phyloP scores from a whole-genome alignment of 2,797 vertebrate genomes.

The Tauraco hartlaubi region DNA sequence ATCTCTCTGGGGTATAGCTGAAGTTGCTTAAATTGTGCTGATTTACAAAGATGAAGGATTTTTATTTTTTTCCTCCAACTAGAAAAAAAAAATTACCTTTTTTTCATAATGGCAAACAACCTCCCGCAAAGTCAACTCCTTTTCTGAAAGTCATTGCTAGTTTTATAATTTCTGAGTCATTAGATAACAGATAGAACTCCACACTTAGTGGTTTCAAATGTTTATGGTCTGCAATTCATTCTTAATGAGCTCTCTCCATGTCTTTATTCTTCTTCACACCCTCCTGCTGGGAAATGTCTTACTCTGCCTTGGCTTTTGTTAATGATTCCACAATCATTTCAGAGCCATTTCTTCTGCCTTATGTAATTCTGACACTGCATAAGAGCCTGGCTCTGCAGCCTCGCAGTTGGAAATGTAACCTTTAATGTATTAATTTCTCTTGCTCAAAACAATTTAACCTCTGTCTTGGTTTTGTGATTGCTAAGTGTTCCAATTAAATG shows the following conservation, averaged over 20 bases:
- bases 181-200: slow-evolving; percentile 89
- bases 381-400: slow-evolving; percentile 84
- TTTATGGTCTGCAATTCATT: slow-evolving; percentile 92
- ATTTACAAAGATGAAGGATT: slow-evolving; percentile 79
- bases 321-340: slow-evolving; percentile 88
- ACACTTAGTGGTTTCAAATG: slow-evolving; percentile 89
- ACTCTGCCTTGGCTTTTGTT: slow-evolving; percentile 87
- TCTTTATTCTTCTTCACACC: slow-evolving; percentile 86
- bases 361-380: slow-evolving; percentile 85
- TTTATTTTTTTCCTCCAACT: slow-evolving; percentile 48
- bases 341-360: slow-evolving; percentile 88
- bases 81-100: slow-evolving; percentile 75
- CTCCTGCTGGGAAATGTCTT: slow-evolving; percentile 89
- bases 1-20: slow-evolving; percentile 77
- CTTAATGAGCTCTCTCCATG: slow-evolving; percentile 89
- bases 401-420: slow-evolving; percentile 88
- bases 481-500: slow-evolving; percentile 89
- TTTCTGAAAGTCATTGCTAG: slow-evolving; percentile 87
- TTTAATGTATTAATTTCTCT: slow-evolving; percentile 91
- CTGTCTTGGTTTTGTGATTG: slow-evolving; percentile 88
- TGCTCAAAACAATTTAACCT: slow-evolving; percentile 91
- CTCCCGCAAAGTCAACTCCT: slow-evolving; percentile 86
- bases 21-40: slow-evolving; percentile 80
- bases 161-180: slow-evolving; percentile 91
- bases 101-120: slow-evolving; percentile 78